These are phyloP conservation scores for Perdita meconis DNA, from an alignment of 2,888 invertebrate genomes.

Conservation along the genomic window DNA sequence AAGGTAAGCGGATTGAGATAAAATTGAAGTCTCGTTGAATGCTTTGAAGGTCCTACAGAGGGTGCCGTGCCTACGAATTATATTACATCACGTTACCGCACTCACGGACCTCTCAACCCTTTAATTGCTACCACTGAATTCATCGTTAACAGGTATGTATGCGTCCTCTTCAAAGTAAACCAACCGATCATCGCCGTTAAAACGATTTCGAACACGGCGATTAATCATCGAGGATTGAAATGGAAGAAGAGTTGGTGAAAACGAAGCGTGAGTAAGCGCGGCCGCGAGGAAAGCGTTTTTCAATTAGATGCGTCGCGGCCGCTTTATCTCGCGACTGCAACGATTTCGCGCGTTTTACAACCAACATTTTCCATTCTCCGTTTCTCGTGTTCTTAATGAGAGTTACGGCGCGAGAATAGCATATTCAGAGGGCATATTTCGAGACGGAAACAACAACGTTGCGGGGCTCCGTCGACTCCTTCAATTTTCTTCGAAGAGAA, in stretches of 20 bases:
- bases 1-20: conserved; percentile 80
- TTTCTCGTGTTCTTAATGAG: too few relatives aligned
- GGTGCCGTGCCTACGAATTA: conserved; percentile 73
- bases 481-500: background rate
- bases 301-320: conserved; percentile 13
- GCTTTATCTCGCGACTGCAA: background rate
- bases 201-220: conserved; percentile 69
- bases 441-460: background rate
- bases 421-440: too few relatives aligned
- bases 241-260: conserved; percentile 34
- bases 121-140: conserved; percentile 75
- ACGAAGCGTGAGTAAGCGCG: conserved; percentile 29
- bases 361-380: too few relatives aligned
- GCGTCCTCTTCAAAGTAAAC: conserved; percentile 71
- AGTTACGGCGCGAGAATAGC: too few relatives aligned
- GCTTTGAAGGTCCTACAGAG: conserved; percentile 73
- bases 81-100: conserved; percentile 65
- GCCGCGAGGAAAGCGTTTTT: conserved; percentile 24
- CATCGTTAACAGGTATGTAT: conserved; percentile 65
- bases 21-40: conserved; percentile 78
- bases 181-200: conserved; percentile 65
- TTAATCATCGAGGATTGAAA: conserved; percentile 64
- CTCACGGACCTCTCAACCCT: conserved; percentile 74
- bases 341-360: background rate
- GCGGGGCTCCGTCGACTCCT: background rate